phyloP scores from a whole-genome alignment of 2,113 vertebrate genomes.

The Caracal caracal region DNA sequence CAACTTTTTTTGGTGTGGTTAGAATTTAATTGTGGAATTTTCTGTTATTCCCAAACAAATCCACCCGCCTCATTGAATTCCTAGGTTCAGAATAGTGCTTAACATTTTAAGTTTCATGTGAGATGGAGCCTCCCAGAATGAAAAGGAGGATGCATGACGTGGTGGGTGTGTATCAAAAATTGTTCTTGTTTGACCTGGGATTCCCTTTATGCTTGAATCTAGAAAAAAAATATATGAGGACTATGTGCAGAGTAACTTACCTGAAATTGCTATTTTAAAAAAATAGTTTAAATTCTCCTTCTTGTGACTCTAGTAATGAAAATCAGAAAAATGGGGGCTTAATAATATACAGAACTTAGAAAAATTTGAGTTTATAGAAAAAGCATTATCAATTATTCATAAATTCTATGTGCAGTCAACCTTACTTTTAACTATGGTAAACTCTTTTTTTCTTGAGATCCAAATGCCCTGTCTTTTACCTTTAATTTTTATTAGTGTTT shows the following conservation, averaged over 20 bases:
- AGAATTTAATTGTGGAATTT: not conserved
- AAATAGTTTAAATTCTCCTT: not conserved
- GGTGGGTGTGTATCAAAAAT: not conserved
- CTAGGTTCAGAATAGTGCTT: not conserved
- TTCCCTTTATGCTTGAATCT: constrained; percentile 92
- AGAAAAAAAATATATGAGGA: not conserved
- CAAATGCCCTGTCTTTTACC: not conserved
- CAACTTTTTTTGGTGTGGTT: not conserved
- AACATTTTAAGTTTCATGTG: too few relatives aligned
- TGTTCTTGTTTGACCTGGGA: constrained; percentile 85
- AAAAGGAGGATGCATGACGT: not conserved
- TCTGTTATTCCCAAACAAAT: not conserved
- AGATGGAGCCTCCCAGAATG: not conserved
- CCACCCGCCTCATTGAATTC: not conserved
- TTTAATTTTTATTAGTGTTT: not conserved
- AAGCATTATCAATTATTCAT: not conserved
- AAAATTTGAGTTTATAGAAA: not conserved
- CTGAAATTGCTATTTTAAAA: not conserved
- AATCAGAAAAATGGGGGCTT: too few relatives aligned
- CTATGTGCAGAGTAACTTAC: not conserved
- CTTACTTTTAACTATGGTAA: not conserved
- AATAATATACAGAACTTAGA: not conserved
- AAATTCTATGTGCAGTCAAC: not conserved
- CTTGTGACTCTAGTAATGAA: not conserved
- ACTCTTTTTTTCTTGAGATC: too few relatives aligned